Percentiles rank a stretch among this genome's conserved stretches.
Conservation (phyloP, 2,888 invertebrate genomes). For the Stegana nigrithorax region DNA sequence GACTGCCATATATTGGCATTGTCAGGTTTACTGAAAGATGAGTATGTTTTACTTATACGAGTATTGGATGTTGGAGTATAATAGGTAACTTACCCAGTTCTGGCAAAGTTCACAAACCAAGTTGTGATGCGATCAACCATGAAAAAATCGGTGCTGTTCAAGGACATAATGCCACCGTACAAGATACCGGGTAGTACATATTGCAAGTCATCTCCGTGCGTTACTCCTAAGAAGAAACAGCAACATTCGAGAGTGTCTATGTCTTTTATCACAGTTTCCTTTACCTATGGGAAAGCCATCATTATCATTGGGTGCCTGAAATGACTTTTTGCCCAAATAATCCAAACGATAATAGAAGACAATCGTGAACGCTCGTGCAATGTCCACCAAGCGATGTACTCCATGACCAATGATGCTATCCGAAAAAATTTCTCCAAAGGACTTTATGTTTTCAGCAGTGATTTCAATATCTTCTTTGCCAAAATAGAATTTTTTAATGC, state of each 20-base stretch:
- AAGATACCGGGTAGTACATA: constrained; percentile 50
- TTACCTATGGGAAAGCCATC: constrained; percentile 61
- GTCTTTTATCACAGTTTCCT: too few species aligned
- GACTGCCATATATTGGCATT: constrained; percentile 39
- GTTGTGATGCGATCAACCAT: constrained; percentile 67
- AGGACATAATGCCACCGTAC: constrained; percentile 52
- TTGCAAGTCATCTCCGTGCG: constrained; percentile 58
- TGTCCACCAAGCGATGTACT: constrained; percentile 72
- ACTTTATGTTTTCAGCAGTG: constrained; percentile 33
- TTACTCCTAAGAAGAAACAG: constrained; percentile 44
- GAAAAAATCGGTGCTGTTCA: constrained; percentile 61
- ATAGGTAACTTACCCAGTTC: constrained; percentile 46
- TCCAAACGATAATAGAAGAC: constrained; percentile 75
- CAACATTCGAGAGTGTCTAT: too few species aligned
- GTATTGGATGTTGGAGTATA: too few species aligned
- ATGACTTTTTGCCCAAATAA: constrained; percentile 72
- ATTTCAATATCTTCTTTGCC: constrained; percentile 25
- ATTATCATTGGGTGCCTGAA: constrained; percentile 65
- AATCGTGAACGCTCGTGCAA: constrained; percentile 69
- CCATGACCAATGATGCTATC: constrained; percentile 74
- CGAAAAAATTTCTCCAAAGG: constrained; percentile 69
- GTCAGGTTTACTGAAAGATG: not conserved
- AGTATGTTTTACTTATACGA: too few species aligned
- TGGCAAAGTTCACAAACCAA: constrained; percentile 67
- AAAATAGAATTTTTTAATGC: constrained; percentile 44